These are phyloP conservation scores for Nothoprocta perdicaria DNA, from an alignment of 2,113 vertebrate genomes.

Conservation along the genomic window DNA sequence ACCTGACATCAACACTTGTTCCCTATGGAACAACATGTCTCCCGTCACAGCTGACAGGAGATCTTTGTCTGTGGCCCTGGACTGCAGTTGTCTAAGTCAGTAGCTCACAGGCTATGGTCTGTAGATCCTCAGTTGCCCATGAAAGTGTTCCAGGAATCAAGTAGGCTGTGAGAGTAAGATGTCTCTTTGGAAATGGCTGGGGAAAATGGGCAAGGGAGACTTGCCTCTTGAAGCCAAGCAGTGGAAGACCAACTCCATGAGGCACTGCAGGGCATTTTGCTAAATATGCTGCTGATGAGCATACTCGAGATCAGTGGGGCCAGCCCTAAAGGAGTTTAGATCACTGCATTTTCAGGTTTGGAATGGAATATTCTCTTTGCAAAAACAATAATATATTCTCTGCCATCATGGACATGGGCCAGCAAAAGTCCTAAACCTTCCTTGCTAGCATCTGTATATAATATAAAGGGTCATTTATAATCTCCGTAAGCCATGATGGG, in stretches of 20 bases:
- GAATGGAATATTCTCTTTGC: neutral
- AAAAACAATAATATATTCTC: constrained; percentile 25
- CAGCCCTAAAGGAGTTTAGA: neutral
- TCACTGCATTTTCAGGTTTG: neutral
- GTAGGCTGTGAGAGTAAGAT: neutral
- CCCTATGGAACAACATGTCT: neutral
- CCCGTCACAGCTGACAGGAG: too few relatives aligned
- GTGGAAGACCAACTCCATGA: neutral
- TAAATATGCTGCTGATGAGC: neutral
- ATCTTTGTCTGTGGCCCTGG: neutral
- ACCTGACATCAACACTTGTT: neutral
- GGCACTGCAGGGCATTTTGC: neutral
- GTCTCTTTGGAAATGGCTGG: neutral
- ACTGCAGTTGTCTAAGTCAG: neutral
- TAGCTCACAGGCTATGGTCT: neutral
- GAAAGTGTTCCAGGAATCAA: constrained; percentile 23
- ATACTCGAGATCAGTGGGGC: neutral
- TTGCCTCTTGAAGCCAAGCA: neutral
- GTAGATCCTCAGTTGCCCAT: neutral
- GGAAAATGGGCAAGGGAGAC: neutral
- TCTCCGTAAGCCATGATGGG: constrained; percentile 35
- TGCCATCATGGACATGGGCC: constrained; percentile 57
- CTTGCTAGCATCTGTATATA: constrained; percentile 49
- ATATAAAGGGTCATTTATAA: constrained; percentile 64
- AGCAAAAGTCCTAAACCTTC: constrained; percentile 37